Evolutionary conservation across 2,113 vertebrate genomes (phyloP).

Genomic region (Lichenostomus cassidix): DNA sequence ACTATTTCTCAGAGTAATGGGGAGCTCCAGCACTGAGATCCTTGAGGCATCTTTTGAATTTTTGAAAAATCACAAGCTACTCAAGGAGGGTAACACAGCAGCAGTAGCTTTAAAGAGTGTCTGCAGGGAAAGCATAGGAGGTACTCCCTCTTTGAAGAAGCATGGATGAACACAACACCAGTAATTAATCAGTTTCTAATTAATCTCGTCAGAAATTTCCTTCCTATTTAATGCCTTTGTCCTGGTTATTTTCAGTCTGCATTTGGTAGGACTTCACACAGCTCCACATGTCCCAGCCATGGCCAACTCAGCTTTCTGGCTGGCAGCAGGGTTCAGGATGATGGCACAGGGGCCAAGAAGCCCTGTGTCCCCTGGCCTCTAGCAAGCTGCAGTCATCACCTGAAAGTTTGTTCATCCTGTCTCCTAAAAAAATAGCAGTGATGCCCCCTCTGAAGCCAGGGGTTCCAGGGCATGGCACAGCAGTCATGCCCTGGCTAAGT

Average conservation of each 20-base stretch:
- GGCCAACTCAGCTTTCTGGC: not conserved
- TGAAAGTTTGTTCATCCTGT: not conserved
- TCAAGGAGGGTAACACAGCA: not conserved
- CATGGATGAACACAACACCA: not conserved
- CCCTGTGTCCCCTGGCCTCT: fast-evolving
- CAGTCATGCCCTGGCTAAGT: fast-evolving
- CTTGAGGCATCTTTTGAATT: not conserved
- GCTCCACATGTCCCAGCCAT: not conserved
- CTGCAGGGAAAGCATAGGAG: not conserved
- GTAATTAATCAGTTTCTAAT: not conserved
- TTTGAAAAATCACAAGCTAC: not conserved
- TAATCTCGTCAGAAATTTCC: not conserved
- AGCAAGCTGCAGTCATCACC: not conserved
- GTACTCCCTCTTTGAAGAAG: not conserved
- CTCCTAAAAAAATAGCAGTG: not conserved
- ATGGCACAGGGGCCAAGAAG: not conserved
- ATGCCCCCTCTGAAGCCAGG: fast-evolving
- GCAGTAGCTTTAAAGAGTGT: not conserved
- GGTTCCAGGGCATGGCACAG: not conserved
- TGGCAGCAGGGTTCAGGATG: not conserved
- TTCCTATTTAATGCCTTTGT: not conserved
- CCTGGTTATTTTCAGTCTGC: not conserved
- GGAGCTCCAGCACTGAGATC: not conserved
- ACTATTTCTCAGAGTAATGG: not conserved
- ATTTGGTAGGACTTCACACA: not conserved